Base-by-base conservation (phyloP, 2,113 vertebrate species). In the Beaufortia kweichowensis region DNA sequence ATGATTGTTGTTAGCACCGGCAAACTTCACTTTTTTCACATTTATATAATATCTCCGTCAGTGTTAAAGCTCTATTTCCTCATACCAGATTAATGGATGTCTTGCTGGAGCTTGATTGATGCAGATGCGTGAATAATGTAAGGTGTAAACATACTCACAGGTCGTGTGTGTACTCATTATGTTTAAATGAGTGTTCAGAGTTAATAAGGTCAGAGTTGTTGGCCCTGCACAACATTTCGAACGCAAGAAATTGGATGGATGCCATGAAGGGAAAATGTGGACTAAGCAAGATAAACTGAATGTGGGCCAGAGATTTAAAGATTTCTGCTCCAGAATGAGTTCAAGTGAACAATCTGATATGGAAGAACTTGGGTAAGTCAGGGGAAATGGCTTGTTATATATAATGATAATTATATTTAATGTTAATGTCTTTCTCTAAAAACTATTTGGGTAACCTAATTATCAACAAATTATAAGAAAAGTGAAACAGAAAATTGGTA, bases 131-230 rank as follows among this genome's bases (percentile, higher is more conserved):
- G 23, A 68, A 62, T 65, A 23, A 33, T 63, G 43, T 64, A 65
- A 53, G 46, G 39, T 59, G 60, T 60, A 70, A 76, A 76, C 39
- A 70, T 29, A 50, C 60, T 59, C 28, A 46, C 63, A 66, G 35
- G 33, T 72, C 75, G 56, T 78, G 56, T 78, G 75, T 55, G 68
- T 61, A 67, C 66, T 60, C 28, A 33, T 76, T 48, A 76, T 55
- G 57, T 76, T 70, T 75, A 53, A 81, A 67, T 48, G 17, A 76
- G 61, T 84, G 67, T 84, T 75, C 81, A 59, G 82, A 55, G 46
- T 67, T 77, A 79, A 77, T 77, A 55, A 79, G 67, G 70, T 76
- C 75, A 75, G 57, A 59, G 50, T 64, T 78, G 23, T 65, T 29
- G 29, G 4, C 71, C 24, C 29, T 67, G 56, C 50, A 78, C 35